phyloP scores from a whole-genome alignment of 2,113 vertebrate species.

The Ictalurus punctatus region DNA sequence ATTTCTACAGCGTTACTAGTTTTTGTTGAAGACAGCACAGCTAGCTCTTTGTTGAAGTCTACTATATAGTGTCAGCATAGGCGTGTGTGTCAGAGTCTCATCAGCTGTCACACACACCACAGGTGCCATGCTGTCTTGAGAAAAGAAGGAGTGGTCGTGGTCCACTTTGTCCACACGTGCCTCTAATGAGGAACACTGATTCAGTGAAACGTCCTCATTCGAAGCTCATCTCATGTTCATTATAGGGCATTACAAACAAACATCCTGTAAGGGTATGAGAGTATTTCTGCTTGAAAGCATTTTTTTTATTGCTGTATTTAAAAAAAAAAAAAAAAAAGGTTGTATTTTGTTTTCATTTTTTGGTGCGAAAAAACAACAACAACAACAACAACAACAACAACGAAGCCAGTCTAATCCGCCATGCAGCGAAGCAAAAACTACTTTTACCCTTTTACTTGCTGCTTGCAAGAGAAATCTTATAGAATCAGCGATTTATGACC shows the following conservation, averaged over 20 bases:
- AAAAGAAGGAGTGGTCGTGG: slow-evolving; percentile 17
- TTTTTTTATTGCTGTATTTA: not conserved
- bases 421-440: not conserved
- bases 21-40: not conserved
- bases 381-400: too few relatives aligned
- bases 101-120: slow-evolving; percentile 62
- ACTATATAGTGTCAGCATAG: slow-evolving; percentile 56
- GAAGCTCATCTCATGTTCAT: not conserved
- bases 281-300: not conserved
- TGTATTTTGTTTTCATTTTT: not conserved
- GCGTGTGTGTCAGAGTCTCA: slow-evolving; percentile 66
- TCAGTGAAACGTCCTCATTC: not conserved
- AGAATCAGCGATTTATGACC: not conserved
- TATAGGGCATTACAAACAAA: too few relatives aligned
- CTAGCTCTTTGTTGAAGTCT: slow-evolving; percentile 41
- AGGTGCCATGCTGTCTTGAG: slow-evolving; percentile 25
- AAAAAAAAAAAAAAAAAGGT: not conserved
- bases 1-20: not conserved
- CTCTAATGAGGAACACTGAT: not conserved
- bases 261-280: not conserved
- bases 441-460: not conserved
- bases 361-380: not conserved
- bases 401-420: not conserved
- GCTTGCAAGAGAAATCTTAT: not conserved
- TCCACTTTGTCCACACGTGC: not conserved